Evolutionary conservation across 2,888 invertebrate genomes (phyloP).

Genomic region (Leptinotarsa peninsularis): DNA sequence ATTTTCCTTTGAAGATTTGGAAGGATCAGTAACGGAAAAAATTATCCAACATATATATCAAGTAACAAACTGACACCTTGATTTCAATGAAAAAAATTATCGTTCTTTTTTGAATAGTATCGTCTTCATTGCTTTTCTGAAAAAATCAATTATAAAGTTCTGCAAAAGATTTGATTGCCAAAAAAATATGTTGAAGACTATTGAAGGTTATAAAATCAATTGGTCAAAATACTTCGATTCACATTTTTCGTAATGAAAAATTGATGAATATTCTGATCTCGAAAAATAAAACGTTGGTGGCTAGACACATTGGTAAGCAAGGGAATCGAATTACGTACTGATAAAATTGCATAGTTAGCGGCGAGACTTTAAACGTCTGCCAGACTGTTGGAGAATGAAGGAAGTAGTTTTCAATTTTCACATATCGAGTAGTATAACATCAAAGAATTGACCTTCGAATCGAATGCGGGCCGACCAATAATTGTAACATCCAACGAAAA

Average conservation of each 20-base stretch:
- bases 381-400: conserved; percentile 33
- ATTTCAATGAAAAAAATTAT: no score
- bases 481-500: conserved; percentile 12
- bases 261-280: conserved; percentile 3
- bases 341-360: conserved; percentile 45
- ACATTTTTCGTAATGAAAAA: not conserved
- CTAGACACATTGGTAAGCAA: conserved; percentile 24
- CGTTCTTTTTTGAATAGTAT: no score
- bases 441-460: conserved; percentile 46
- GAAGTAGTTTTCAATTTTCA: conserved; percentile 52
- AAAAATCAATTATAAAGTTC: no score
- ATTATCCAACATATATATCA: no score
- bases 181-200: no score
- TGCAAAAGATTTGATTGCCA: no score
- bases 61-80: no score
- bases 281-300: conserved; percentile 6
- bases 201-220: not conserved
- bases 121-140: no score
- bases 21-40: no score
- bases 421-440: conserved; percentile 35
- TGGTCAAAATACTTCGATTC: not conserved
- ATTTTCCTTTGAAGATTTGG: no score
- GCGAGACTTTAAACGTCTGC: conserved; percentile 25
- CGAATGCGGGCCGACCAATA: conserved; percentile 30
- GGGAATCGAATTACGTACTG: conserved; percentile 41